Evolutionary conservation across 1,140 invertebrate species (phyloP), one percentile per base, ranked within the genome.

Genomic region (Papilio polytes): DNA sequence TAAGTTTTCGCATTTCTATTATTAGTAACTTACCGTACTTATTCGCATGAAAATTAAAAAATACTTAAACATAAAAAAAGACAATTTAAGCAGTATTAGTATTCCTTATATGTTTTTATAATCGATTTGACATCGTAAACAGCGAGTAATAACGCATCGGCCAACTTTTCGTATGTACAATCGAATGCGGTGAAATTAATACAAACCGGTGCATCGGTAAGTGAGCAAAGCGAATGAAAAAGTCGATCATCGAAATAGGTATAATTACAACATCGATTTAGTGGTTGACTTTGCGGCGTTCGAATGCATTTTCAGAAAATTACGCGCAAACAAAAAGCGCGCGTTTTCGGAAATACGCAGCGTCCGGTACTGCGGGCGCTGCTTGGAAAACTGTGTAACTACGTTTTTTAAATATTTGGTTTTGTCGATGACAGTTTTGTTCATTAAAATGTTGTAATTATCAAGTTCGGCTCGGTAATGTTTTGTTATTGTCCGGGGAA

Each of bases 181-280:
- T 48, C 46, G 74, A 76, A 76, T 76, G 46, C 20, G 10, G 9
- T 15, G 74, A 51, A 48, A 76, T 51, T 76, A 76, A 76, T 53
- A 51, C 46, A 76, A 76, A 76, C 74, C 74, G 74, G 74, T 76
- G 46, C 74, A 46, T 22, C 74, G 46, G 44, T 76, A 20, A 26
- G 4, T 51, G 41, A 22, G 41, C 18, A 8, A 73, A 41, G 15
- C 74, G 76, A 70, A 56, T 81, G 59, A 94, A 94, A 92, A 91
- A 90, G 86, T 84, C 80, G 80, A 82, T 87, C 81, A 92, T 92
- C 91, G 84, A 92, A 94, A 94, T 94, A 93, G 87, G 90, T 85
- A 90, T 94, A 94, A 94, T 94, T 94, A 91, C 89, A 87, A 84
- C 84, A 84, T 85, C 82, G 82, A 82, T 85, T 87, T 86, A 87